Conservation (phyloP, 2,888 invertebrate genomes). For the Silvanus unidentatus region DNA sequence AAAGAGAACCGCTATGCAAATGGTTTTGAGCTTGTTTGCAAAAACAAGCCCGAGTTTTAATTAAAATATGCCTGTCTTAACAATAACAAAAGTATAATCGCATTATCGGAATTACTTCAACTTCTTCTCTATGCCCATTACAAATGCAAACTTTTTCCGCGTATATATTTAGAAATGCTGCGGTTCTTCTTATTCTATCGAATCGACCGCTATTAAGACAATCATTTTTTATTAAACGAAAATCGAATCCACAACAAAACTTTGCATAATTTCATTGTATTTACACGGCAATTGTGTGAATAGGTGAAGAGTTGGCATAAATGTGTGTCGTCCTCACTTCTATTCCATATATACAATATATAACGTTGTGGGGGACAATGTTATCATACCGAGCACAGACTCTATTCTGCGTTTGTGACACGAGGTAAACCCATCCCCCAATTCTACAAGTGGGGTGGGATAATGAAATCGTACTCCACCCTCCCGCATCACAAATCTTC, state of each 20-base stretch:
- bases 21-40: slow-evolving; percentile 23
- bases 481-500: too few species aligned
- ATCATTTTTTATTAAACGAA: slow-evolving; percentile 18
- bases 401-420: slow-evolving; percentile 7
- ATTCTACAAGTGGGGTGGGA: too few species aligned
- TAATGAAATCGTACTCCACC: too few species aligned
- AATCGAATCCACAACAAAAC: too few species aligned
- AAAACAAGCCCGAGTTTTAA: slow-evolving; percentile 24
- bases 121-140: slow-evolving; percentile 7
- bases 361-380: slow-evolving; percentile 15
- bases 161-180: too few species aligned
- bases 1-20: slow-evolving; percentile 24
- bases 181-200: too few species aligned
- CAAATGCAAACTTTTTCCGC: slow-evolving; percentile 6
- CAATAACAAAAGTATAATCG: slow-evolving; percentile 29
- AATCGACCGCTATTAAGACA: slow-evolving; percentile 9
- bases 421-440: too few species aligned
- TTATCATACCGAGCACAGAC: slow-evolving; percentile 15
- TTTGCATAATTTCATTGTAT: too few species aligned
- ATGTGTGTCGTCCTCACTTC: too few species aligned
- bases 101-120: slow-evolving; percentile 23
- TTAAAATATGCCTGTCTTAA: slow-evolving; percentile 27
- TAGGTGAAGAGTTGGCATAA: too few species aligned
- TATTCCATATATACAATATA: too few species aligned
- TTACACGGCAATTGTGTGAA: too few species aligned